phyloP scores from a whole-genome alignment of 2,888 invertebrate species.

The Halictus quadricinctus region DNA sequence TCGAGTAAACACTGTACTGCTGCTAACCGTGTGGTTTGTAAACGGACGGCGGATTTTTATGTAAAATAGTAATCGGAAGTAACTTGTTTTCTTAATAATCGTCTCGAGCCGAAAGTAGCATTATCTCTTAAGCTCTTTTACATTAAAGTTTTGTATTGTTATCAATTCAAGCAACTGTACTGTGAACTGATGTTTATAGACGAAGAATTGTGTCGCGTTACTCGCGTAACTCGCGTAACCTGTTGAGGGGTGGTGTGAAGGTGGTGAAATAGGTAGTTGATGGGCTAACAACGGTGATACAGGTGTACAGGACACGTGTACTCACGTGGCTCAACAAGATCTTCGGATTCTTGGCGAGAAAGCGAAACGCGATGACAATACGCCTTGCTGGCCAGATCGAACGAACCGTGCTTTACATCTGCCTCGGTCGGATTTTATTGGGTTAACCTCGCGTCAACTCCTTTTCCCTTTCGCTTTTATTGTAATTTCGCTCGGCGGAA shows the following conservation, averaged over 20 bases:
- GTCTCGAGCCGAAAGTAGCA: too few relatives aligned
- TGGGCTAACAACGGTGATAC: slow-evolving; percentile 24
- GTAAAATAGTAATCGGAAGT: too few relatives aligned
- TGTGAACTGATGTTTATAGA: too few relatives aligned
- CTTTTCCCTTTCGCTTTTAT: slow-evolving; percentile 2
- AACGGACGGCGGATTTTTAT: too few relatives aligned
- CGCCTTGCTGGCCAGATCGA: slow-evolving; percentile 31
- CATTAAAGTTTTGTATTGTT: too few relatives aligned
- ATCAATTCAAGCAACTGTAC: too few relatives aligned
- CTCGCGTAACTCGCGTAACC: slow-evolving; percentile 26
- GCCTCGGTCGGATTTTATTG: neutral
- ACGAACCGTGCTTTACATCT: slow-evolving; percentile 38
- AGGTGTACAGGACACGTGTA: slow-evolving; percentile 55
- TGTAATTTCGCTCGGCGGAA: neutral
- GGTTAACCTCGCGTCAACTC: slow-evolving; percentile 3
- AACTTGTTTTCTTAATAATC: too few relatives aligned
- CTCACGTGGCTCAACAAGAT: slow-evolving; percentile 42
- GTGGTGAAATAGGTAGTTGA: slow-evolving; percentile 38
- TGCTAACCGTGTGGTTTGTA: too few relatives aligned
- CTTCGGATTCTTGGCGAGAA: slow-evolving; percentile 60
- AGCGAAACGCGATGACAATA: slow-evolving; percentile 58
- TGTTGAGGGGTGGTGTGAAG: neutral
- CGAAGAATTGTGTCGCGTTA: too few relatives aligned
- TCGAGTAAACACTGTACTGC: too few relatives aligned
- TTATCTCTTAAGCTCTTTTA: too few relatives aligned